Evolutionary conservation across 1,140 invertebrate genomes (phyloP), one percentile per base, ranked within the genome.

Genomic region (Drosophila grimshawi): DNA sequence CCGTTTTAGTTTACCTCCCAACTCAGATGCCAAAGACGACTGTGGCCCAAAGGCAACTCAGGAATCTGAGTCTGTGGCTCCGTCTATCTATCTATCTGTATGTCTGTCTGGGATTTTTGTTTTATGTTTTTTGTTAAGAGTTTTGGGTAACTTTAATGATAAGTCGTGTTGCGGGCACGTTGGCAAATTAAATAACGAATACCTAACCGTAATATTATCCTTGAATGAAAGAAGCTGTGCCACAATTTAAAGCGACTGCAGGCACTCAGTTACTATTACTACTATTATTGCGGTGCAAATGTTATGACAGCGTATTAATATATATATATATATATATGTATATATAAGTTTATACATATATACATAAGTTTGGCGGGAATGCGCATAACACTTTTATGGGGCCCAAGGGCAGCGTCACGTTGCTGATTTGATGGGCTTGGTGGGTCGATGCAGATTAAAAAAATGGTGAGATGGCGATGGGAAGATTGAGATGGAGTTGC

Each of bases 231-330:
- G 67, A 48, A 68, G 57, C 46, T 33, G 3, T 7, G 30, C 30
- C 32, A 6, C 41, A 60, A 7, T 8, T 2, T 10, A 10, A 4
- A 39, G 11, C 32, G 48, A 51, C 55, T 62, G 33, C 49, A 73
- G 64, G 45, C 53, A 43, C 32, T 70, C 72, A 70, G 72, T 60
- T 64, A 67, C 72, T 77, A 86, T 80, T 80, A 88, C 73, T 69
- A 76, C 80, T 72, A 88, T 88, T 88, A 89, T 89, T 89, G 80
- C 82, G 85, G 83, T 83, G 83, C 72, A 88, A 86, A 86, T 86
- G 80, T 86, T 86, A 88, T 80, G 80, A 56, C 72, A 69, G 59
- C 66, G 49, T 41, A n/a, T 55, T 64, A 65, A 64, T 56, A 59
- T 41, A 48, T 49, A 51, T 29, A 45, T 60, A 35, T 46, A 60